Conservation (phyloP, 2,888 invertebrate genomes). For the Halictus ligatus region DNA sequence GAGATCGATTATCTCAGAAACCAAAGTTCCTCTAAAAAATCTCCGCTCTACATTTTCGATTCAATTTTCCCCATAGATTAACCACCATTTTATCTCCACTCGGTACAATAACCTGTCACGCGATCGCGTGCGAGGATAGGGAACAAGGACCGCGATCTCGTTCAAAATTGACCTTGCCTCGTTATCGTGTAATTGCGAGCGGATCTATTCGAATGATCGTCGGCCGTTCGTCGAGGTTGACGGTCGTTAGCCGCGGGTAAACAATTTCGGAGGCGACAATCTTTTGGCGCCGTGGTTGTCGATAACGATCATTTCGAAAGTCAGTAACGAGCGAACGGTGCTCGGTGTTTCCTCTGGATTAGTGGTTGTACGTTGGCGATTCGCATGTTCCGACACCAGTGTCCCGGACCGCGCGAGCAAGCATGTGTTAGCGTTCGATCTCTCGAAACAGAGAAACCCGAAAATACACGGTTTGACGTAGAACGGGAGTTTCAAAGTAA, state of each 20-base stretch:
- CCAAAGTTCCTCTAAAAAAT: too few species aligned
- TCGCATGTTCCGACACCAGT: neutral
- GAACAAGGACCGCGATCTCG: neutral
- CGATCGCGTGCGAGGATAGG: neutral
- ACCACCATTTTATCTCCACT: neutral
- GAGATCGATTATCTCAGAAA: too few species aligned
- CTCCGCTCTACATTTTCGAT: too few species aligned
- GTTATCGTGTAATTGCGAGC: neutral
- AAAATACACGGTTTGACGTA: conserved; percentile 64
- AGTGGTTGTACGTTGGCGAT: conserved; percentile 6
- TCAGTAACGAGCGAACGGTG: conserved; percentile 13
- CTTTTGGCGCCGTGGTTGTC: neutral
- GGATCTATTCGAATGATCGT: neutral
- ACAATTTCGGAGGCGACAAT: neutral
- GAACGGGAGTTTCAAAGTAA: conserved; percentile 53
- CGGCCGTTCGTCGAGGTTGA: neutral
- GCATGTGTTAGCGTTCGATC: conserved; percentile 9
- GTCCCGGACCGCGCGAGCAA: neutral
- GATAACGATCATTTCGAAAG: neutral
- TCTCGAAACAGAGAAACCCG: conserved; percentile 55
- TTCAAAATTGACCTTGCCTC: neutral
- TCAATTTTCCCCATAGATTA: neutral
- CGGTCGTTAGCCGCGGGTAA: neutral
- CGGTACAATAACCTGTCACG: neutral
- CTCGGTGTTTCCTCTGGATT: conserved; percentile 16